Evolutionary conservation across 2,888 invertebrate genomes (phyloP), one percentile per base, ranked within the genome.

Genomic region (Melitaea athalia): DNA sequence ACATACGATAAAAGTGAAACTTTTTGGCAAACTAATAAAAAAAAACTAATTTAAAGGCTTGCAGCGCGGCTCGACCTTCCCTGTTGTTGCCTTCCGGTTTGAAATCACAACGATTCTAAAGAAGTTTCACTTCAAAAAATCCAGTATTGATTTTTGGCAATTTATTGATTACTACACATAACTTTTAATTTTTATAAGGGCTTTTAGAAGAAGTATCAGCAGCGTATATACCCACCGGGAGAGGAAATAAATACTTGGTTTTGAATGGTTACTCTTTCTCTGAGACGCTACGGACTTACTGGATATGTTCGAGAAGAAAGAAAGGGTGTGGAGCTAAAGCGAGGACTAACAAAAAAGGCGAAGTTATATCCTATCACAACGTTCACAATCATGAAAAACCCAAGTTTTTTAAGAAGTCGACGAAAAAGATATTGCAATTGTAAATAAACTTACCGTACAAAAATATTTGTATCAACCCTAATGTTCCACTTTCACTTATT

Each of bases 371-470:
- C 8, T 80, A 78, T 65, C 70, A 77, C n/a, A 83, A 83, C 63
- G 70, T 71, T 5, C 91, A 91, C 72, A 87, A 83, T 67, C 89
- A 91, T 69, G 82, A 82, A 0, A 87, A 85, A 72, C 87, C 88
- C 0, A 81, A 79, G 31, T 86, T 87, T 71, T 86, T 84, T 69
- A 77, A 84, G 68, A 86, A 85, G 76, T 85, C 83, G 2, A 84
- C 83, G 0, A 83, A 85, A 59, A 85, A 84, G 71, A 84, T 60
- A 65, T 24, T 68, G 10, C n/a, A 11, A 4, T 57, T 70, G n/a
- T 70, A 69, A 63, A 49, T 33, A 42, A n/a, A 60, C 3, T 31
- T 49, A 14, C 2, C n/a, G 3, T n/a, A 1, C 47, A 49, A 11
- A 45, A 7, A 45, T 24, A 24, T 2, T 24, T 24, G 24, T 24